phyloP scores from a whole-genome alignment of 1,140 invertebrate genomes.

The Panagrolaimus sp. region DNA sequence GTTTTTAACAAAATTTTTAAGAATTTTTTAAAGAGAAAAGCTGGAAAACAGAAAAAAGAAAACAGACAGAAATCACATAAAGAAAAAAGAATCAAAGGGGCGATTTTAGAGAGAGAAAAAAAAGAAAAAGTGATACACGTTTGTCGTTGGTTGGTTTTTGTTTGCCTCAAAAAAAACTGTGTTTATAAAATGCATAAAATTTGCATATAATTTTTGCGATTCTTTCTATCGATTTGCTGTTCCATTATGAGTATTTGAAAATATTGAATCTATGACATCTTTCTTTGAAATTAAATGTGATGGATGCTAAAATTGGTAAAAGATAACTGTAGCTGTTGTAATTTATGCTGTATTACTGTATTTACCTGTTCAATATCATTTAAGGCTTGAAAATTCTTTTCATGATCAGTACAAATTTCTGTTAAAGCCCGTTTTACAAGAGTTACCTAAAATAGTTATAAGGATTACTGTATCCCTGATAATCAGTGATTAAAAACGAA shows the following conservation, averaged over 20 bases:
- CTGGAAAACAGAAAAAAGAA: too few relatives aligned
- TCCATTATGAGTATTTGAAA: neutral
- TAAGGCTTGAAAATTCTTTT: neutral
- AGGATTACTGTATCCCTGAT: neutral
- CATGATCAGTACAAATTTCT: constrained; percentile 4
- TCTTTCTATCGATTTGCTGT: too few relatives aligned
- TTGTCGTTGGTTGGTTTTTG: too few relatives aligned
- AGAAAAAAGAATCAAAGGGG: too few relatives aligned
- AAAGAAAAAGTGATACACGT: too few relatives aligned
- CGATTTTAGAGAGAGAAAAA: too few relatives aligned
- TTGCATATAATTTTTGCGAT: too few relatives aligned
- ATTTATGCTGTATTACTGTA: neutral
- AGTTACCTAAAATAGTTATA: neutral
- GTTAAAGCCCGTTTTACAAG: neutral
- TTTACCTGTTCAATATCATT: constrained; percentile 4
- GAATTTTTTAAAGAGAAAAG: too few relatives aligned
- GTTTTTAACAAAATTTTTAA: too few relatives aligned
- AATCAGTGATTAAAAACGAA: neutral
- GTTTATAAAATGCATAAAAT: too few relatives aligned
- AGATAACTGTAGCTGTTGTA: neutral
- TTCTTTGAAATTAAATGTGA: neutral
- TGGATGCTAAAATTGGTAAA: neutral
- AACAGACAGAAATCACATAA: too few relatives aligned
- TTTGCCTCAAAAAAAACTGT: too few relatives aligned
- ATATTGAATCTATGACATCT: neutral